A percentile compares a stretch with the other conserved stretches of the same genome.
These are phyloP conservation scores for Calephelis nemesis DNA, from an alignment of 1,140 invertebrate species.

Conservation along the genomic window DNA sequence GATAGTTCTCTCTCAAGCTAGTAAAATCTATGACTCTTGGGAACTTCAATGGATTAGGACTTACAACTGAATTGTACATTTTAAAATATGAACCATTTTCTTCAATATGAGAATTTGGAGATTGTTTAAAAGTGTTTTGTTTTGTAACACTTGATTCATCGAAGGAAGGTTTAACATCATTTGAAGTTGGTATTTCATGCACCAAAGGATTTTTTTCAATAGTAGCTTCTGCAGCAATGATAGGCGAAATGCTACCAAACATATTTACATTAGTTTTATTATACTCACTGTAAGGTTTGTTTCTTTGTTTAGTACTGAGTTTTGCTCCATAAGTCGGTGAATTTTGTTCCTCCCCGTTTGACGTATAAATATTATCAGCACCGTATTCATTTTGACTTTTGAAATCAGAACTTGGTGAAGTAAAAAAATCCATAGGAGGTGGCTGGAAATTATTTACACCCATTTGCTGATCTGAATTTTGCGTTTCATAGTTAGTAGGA, in stretches of 20 bases:
- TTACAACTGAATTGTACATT: conserved; percentile 21
- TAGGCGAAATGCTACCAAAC: conserved; percentile 29
- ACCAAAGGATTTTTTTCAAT: conserved; percentile 24
- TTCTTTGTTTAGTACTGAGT: conserved; percentile 50
- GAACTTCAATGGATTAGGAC: conserved; percentile 46
- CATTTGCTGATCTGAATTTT: conserved; percentile 36
- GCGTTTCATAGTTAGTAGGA: conserved; percentile 41
- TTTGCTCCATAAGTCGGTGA: conserved; percentile 62
- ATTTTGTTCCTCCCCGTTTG: conserved; percentile 39
- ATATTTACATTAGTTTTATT: conserved; percentile 47
- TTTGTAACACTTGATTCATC: conserved; percentile 20
- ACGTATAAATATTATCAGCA: conserved; percentile 24
- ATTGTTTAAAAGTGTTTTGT: conserved; percentile 15
- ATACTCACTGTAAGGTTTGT: conserved; percentile 38
- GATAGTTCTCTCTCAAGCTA: conserved; percentile 51
- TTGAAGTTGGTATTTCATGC: conserved; percentile 19
- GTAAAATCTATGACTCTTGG: conserved; percentile 66
- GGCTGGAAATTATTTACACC: conserved; percentile 45
- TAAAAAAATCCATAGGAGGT: conserved; percentile 45
- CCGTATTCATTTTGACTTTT: conserved; percentile 31
- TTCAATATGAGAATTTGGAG: conserved; percentile 12
- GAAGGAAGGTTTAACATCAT: conserved; percentile 23
- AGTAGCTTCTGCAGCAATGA: conserved; percentile 26
- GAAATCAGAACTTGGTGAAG: conserved; percentile 40
- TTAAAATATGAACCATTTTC: conserved; percentile 14